Conservation (phyloP, 2,888 invertebrate genomes). For the Stomorhina lunata region DNA sequence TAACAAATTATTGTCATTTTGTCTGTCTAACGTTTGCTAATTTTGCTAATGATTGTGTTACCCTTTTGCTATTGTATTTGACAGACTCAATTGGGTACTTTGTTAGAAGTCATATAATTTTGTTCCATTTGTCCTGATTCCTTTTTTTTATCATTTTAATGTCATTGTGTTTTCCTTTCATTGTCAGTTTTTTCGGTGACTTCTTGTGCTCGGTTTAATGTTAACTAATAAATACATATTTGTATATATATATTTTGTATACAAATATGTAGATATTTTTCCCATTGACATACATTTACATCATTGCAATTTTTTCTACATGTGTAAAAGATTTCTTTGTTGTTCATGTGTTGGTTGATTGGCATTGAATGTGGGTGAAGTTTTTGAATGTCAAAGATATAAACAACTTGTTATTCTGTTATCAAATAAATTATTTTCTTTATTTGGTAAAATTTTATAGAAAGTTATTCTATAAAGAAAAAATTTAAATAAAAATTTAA, state of each 20-base stretch:
- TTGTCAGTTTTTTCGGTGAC: neutral
- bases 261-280: too few relatives aligned
- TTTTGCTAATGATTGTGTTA: neutral
- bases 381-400: neutral
- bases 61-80: neutral
- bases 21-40: neutral
- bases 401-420: neutral
- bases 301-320: neutral
- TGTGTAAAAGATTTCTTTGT: neutral
- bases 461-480: too few relatives aligned
- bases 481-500: too few relatives aligned
- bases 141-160: too few relatives aligned
- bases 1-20: too few relatives aligned
- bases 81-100: neutral
- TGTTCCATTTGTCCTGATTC: neutral
- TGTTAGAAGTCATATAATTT: too few relatives aligned
- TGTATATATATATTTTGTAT: too few relatives aligned
- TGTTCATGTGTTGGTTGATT: neutral
- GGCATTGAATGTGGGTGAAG: neutral
- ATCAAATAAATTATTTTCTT: too few relatives aligned
- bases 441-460: too few relatives aligned
- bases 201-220: neutral
- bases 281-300: too few relatives aligned
- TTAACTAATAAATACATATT: neutral
- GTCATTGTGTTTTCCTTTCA: neutral